Percentiles rank a stretch among this genome's conserved stretches.
Conservation (phyloP, 2,113 vertebrate species). For the Silurus meridionalis region DNA sequence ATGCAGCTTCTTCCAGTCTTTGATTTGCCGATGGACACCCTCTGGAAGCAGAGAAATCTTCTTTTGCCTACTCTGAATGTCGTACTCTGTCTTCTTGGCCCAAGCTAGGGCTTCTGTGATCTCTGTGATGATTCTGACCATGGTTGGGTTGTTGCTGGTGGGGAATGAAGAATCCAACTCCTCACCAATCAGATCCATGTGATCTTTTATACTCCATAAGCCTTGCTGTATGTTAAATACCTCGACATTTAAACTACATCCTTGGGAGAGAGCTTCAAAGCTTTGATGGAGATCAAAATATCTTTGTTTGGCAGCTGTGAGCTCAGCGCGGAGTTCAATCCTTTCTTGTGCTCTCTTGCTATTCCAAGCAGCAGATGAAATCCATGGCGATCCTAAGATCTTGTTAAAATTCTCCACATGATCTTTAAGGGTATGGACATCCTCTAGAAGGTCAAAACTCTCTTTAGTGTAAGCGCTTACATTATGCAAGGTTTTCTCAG, state of each 20-base stretch:
- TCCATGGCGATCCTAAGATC: slow-evolving; percentile 50
- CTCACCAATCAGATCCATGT: slow-evolving; percentile 66
- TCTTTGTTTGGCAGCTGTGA: slow-evolving; percentile 70
- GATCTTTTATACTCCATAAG: slow-evolving; percentile 70
- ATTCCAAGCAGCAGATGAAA: slow-evolving; percentile 52
- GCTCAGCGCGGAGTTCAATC: slow-evolving; percentile 69
- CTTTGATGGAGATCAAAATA: slow-evolving; percentile 70
- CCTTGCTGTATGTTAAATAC: slow-evolving; percentile 68
- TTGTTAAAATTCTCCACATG: slow-evolving; percentile 69
- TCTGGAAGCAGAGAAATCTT: slow-evolving; percentile 80
- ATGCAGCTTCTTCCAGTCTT: slow-evolving; percentile 75
- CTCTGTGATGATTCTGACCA: slow-evolving; percentile 70
- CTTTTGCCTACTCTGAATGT: slow-evolving; percentile 63
- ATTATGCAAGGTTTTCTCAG: slow-evolving; percentile 71
- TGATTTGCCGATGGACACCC: slow-evolving; percentile 79
- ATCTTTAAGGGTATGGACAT: slow-evolving; percentile 66
- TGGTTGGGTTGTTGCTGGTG: slow-evolving; percentile 62
- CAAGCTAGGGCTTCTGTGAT: slow-evolving; percentile 78
- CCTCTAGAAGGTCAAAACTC: slow-evolving; percentile 64
- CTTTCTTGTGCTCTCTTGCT: slow-evolving; percentile 59
- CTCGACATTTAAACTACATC: slow-evolving; percentile 75
- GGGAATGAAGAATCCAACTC: slow-evolving; percentile 56
- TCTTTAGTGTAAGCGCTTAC: slow-evolving; percentile 64
- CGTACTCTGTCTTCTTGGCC: slow-evolving; percentile 73
- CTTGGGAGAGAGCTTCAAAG: slow-evolving; percentile 71